phyloP scores from a whole-genome alignment of 1,140 invertebrate species.

The Platorchestia sp. region DNA sequence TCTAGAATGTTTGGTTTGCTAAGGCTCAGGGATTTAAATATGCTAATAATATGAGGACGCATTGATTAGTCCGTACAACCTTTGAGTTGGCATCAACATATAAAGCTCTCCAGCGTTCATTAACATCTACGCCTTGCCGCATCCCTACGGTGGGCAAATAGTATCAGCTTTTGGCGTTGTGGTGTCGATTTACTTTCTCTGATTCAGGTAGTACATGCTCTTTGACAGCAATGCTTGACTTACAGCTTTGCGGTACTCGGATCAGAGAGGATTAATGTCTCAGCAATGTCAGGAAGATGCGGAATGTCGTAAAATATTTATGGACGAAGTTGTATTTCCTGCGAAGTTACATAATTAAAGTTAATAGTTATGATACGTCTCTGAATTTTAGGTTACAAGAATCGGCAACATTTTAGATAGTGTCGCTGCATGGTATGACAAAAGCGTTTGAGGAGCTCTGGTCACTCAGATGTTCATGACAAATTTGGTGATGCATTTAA shows the following conservation, averaged over 20 bases:
- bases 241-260: too few relatives aligned
- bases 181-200: background rate
- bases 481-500: background rate
- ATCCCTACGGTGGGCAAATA: background rate
- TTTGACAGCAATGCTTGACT: too few relatives aligned
- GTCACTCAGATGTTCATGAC: background rate
- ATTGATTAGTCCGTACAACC: background rate
- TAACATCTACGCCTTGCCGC: background rate
- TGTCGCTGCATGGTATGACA: background rate
- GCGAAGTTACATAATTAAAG: background rate
- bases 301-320: background rate
- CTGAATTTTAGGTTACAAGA: background rate
- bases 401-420: background rate
- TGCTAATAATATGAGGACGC: background rate
- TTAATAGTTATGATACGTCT: background rate
- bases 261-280: too few relatives aligned
- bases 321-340: background rate
- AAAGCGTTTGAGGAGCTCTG: background rate
- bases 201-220: background rate
- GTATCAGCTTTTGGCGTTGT: background rate
- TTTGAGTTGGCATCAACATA: background rate
- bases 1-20: too few relatives aligned
- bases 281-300: too few relatives aligned
- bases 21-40: background rate
- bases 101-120: background rate